Evolutionary conservation across 2,888 invertebrate species (phyloP), one percentile per base, ranked within the genome.

Genomic region (Zaprionus bogoriensis): DNA sequence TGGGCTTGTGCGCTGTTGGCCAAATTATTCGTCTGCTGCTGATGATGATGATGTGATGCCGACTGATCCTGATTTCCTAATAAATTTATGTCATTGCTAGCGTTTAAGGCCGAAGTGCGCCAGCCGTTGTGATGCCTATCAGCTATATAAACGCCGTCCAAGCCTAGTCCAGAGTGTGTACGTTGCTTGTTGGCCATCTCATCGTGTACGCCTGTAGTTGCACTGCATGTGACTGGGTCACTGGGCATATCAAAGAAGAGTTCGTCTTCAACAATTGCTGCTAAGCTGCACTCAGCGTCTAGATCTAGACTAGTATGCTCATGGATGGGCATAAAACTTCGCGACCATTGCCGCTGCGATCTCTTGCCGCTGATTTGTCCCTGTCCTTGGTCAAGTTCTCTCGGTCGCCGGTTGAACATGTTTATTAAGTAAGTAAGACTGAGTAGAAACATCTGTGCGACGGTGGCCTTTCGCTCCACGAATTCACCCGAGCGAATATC

Each of bases 281-380:
- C 75, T 70, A 89, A 59, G 73, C 89, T 32, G 23, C 50, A 41
- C 6, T 77, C 61, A 3, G 42, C n/a, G 4, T 77, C 72, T 91
- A 92, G 61, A 0, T 53, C 67, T 25, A 54, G 4, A 2, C 54
- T 30, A 4, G 30, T 36, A 7, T 67, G 64, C 74, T 90, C 81
- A 80, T 91, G 89, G 76, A 92, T 91, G 72, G 93, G 94, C 71
- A 92, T 95, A 91, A 93, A 96, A 92, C 93, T 96, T 32, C 96
- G 92, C 23, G 96, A 96, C 93, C 94, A 94, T 78, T 94, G 94
- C 70, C 87, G 87, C 4, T 85, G 81, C 2, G 82, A 66, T 17
- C 67, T 59, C 10, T 54, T 64, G 1, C 53, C 42, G 4, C 64
- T 9, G 51, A 28, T 9, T 57, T 51, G 5, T 39, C 39, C 6